Percentiles rank a stretch among this genome's conserved stretches.
phyloP scores from a whole-genome alignment of 2,888 invertebrate genomes.

The Artemia sinica region DNA sequence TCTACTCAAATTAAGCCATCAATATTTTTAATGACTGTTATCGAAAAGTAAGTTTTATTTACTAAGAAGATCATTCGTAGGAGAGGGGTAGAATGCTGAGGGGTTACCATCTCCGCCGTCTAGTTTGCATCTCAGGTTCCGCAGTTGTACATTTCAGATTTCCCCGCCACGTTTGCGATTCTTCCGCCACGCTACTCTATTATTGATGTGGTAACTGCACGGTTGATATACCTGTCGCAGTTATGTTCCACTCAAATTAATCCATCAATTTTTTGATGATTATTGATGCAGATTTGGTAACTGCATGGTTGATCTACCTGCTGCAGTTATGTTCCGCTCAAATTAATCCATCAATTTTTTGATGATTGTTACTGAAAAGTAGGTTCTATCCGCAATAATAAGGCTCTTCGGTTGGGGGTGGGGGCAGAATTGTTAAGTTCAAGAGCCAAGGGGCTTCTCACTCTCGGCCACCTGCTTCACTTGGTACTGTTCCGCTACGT shows the following conservation, averaged over 20 bases:
- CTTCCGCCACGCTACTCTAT: too few relatives aligned
- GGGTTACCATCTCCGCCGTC: too few relatives aligned
- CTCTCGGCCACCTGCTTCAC: too few relatives aligned
- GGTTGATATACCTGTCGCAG: conserved; percentile 72
- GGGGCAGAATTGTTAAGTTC: too few relatives aligned
- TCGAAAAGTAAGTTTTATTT: conserved; percentile 51
- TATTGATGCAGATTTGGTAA: conserved; percentile 57
- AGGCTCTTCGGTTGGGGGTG: too few relatives aligned
- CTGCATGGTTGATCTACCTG: conserved; percentile 75
- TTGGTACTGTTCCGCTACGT: too few relatives aligned
- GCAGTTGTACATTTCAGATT: too few relatives aligned
- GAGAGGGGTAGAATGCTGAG: too few relatives aligned
- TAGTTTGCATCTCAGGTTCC: too few relatives aligned
- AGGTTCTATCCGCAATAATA: conserved; percentile 29
- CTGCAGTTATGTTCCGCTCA: conserved; percentile 81
- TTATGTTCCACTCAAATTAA: conserved; percentile 74
- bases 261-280: conserved; percentile 52
- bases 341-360: conserved; percentile 57
- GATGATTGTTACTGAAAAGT: conserved; percentile 73
- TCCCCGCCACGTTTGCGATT: too few relatives aligned
- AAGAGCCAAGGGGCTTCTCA: too few relatives aligned
- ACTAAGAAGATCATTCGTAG: not conserved
- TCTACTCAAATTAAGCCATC: conserved; percentile 71
- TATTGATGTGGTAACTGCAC: conserved; percentile 65
- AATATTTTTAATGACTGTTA: conserved; percentile 58